Evolutionary conservation across 35 echinoderm and acorn worm species (phyloP), one percentile per base, ranked within the genome.

Genomic region (Holothuria glaberrima): DNA sequence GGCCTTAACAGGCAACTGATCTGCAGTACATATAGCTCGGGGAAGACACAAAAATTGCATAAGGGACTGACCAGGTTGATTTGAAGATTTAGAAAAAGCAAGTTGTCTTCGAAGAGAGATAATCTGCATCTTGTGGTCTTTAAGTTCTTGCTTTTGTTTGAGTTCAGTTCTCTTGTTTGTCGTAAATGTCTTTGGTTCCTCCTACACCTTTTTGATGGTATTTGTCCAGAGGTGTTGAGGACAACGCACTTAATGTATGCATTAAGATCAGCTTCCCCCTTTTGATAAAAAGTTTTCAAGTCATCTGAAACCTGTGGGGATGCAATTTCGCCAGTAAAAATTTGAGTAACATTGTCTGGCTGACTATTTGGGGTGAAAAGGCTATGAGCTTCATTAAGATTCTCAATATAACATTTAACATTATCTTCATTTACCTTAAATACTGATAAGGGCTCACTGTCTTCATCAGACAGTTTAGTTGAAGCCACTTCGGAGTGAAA

Each of bases 61-160:
- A 2, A 92, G 72, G 3, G 63, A 30, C 7, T 86, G 22, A 20
- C 74, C 82, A 34, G 90, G 90, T 77, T 61, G 33, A 45, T 87
- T 75, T 5, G 82, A 78, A 30, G 83, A 87, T 30, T 92, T 88
- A 12, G 82, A 87, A 45, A 87, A 69, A 18, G 91, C 83, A 50
- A 92, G 25, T 52, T 92, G 91, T 54, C 73, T 67, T 19, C 83
- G 27, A n/a, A 92, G 91, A 28, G 61, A 92, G 14, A 83, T 65
- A 77, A 92, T 92, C 30, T 87, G 78, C 18, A 86, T 48, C 54
- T 24, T 91, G 10, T 91, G 80, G 36, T 91, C 90, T 36, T 66
- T 74, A 0, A 91, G 41, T 48, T 91, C 90, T 33, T 30, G 30
- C 18, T 71, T 68, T 3, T 91, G 90, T 31, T 86, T 91, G 6